Percentiles rank a stretch among this genome's conserved stretches.
These are phyloP conservation scores for Rhinoderma darwinii DNA, from an alignment of 2,113 vertebrate genomes.

Conservation along the genomic window DNA sequence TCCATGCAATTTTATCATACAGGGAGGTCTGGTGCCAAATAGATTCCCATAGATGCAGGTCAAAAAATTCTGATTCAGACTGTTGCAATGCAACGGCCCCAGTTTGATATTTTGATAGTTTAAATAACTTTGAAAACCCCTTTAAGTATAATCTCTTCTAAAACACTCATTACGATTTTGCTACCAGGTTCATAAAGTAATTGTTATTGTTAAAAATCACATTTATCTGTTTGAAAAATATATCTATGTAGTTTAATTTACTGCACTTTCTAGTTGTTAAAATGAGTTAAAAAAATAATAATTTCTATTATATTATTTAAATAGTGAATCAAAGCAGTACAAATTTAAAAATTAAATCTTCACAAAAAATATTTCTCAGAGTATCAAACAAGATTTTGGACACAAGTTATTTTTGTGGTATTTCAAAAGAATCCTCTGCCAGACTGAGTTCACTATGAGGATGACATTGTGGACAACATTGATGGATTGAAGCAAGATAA, in stretches of 20 bases:
- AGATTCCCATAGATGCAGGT: no score
- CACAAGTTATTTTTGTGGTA: background rate
- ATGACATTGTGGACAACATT: conserved; percentile 40
- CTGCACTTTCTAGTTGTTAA: background rate
- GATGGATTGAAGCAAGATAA: conserved; percentile 55
- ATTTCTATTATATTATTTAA: background rate
- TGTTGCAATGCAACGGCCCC: no score
- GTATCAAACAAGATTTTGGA: background rate
- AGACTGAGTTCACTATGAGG: conserved; percentile 40
- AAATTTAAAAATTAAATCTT: background rate
- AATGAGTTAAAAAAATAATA: background rate
- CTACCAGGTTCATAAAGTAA: background rate
- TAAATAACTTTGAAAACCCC: no score
- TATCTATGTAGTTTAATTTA: background rate
- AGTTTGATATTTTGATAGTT: no score
- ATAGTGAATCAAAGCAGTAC: background rate
- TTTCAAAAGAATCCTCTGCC: conserved; percentile 22
- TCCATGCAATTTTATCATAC: no score
- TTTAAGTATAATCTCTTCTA: no score
- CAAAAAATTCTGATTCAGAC: no score
- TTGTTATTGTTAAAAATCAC: no score
- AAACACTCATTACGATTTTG: background rate
- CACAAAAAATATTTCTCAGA: no score
- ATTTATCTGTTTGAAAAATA: background rate
- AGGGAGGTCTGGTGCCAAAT: no score